Base-by-base conservation (phyloP, 2,888 invertebrate genomes). In the Drosophila helvetica region DNA sequence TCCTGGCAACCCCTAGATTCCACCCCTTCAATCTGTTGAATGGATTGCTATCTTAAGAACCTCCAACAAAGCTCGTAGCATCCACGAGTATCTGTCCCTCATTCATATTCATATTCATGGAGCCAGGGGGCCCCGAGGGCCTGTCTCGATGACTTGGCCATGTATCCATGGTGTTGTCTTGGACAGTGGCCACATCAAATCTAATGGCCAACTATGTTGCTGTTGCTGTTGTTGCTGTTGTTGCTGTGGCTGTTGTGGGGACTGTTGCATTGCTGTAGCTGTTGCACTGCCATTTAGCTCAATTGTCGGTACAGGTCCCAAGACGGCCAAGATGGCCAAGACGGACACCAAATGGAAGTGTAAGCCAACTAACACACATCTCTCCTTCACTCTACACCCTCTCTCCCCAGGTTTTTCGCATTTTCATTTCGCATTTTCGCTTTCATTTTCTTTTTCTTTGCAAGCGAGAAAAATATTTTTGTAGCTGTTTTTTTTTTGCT, bases 391-490 rank as follows among this genome's bases (percentile, higher is more conserved):
- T 46, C 22, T 7, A 8, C 30, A 7, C n/a, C 15, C 10, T 10
- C 22, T n/a, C 48, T 62, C 27, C 17, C 19, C 8, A 15, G 18
- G 12, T 30, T 30, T 52, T 52, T 33, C 65, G 65, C 62, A 48
- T 62, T 78, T 84, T 76, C 85, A 77, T 77, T 81, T 81, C 86
- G 70, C 74, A 55, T 69, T 65, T 66, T 83, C 85, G 86, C 80
- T 85, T 88, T 84, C 79, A 83, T 87, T 86, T 89, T 82, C 88
- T 77, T 81, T 89, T 78, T 67, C 68, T 67, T 77, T 56, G 62
- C 63, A 65, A 77, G 67, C 70, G n/a, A 75, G 67, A 73, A 64
- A 80, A 84, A 80, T 80, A 81, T 73, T 81, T 84, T 65, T 54
- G 22, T 53, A 51, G 58, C 67, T 47, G 57, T 54, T 54, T 63